A percentile compares a stretch with the other conserved stretches of the same genome.
phyloP scores from a whole-genome alignment of 1,140 invertebrate genomes.

The Caenorhabditis briggsae region DNA sequence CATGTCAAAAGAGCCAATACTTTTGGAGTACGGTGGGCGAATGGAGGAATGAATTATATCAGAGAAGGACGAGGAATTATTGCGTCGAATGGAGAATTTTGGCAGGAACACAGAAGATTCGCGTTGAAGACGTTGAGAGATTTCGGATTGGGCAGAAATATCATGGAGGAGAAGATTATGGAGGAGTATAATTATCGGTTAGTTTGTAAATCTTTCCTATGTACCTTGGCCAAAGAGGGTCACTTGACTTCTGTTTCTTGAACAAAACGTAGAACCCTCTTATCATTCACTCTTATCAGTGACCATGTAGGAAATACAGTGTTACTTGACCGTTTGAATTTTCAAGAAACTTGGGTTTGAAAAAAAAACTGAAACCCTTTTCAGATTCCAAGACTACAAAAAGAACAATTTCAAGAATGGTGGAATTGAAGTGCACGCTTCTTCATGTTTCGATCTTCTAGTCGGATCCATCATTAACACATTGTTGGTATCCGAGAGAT shows the following conservation, averaged over 20 bases:
- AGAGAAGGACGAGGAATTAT: constrained; percentile 61
- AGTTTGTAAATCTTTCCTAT: background rate
- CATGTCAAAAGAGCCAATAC: constrained; percentile 49
- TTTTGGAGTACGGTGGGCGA: constrained; percentile 16
- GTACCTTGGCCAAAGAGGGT: background rate
- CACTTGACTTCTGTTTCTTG: too few relatives aligned
- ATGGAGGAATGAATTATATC: constrained; percentile 28
- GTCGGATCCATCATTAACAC: constrained; percentile 66
- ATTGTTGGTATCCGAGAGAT: constrained; percentile 52
- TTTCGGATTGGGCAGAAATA: constrained; percentile 68
- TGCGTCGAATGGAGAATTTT: constrained; percentile 54
- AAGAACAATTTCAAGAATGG: constrained; percentile 48
- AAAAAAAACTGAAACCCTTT: background rate
- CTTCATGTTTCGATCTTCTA: constrained; percentile 48
- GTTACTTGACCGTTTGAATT: too few relatives aligned
- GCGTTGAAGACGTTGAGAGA: constrained; percentile 66
- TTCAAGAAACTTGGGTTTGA: too few relatives aligned
- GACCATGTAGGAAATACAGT: too few relatives aligned
- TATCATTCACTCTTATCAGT: too few relatives aligned
- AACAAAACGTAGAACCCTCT: too few relatives aligned
- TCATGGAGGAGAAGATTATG: constrained; percentile 69
- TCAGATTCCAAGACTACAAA: constrained; percentile 44
- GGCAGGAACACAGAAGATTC: constrained; percentile 68
- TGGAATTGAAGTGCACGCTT: constrained; percentile 1
- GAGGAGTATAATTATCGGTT: constrained; percentile 53